A percentile compares a stretch with the other conserved stretches of the same genome.
phyloP scores from a whole-genome alignment of 2,113 vertebrate genomes.

The Propithecus coquereli region DNA sequence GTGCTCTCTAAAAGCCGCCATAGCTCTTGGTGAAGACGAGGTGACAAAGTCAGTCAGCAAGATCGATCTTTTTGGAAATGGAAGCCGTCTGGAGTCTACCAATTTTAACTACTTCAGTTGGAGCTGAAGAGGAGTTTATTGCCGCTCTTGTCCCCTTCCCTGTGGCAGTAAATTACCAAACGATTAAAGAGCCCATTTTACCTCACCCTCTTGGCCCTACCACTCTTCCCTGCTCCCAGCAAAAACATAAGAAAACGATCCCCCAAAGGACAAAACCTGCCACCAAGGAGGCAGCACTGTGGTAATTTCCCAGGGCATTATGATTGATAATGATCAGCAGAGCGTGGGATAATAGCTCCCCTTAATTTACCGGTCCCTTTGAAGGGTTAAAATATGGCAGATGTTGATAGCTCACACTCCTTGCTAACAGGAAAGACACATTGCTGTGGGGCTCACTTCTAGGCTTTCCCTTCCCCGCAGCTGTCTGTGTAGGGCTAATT shows the following conservation, averaged over 20 bases:
- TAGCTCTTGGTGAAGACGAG: slow-evolving; percentile 13
- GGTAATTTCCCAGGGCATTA: slow-evolving; percentile 62
- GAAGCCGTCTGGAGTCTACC: slow-evolving; percentile 21
- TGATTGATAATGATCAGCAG: slow-evolving; percentile 65
- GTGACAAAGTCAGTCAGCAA: slow-evolving; percentile 34
- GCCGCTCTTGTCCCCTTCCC: slow-evolving; percentile 26
- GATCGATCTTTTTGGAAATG: slow-evolving; percentile 13
- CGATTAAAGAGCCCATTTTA: background rate
- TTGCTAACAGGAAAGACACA: slow-evolving; percentile 82
- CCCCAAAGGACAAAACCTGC: slow-evolving; percentile 49
- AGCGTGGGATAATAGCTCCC: slow-evolving; percentile 55
- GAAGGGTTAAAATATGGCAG: slow-evolving; percentile 85
- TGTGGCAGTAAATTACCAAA: slow-evolving; percentile 53
- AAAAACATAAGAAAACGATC: slow-evolving; percentile 15
- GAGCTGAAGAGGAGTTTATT: slow-evolving; percentile 50
- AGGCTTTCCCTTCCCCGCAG: slow-evolving; percentile 83
- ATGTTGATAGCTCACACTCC: slow-evolving; percentile 88
- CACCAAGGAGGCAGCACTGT: slow-evolving; percentile 15
- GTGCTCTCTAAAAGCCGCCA: background rate
- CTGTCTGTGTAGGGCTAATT: slow-evolving; percentile 87
- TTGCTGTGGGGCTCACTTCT: slow-evolving; percentile 77
- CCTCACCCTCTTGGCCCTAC: background rate
- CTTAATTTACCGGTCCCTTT: slow-evolving; percentile 54
- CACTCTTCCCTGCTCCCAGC: slow-evolving; percentile 23
- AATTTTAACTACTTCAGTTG: slow-evolving; percentile 44